These are phyloP conservation scores for Galleria mellonella DNA, from an alignment of 1,140 invertebrate species.

Conservation along the genomic window DNA sequence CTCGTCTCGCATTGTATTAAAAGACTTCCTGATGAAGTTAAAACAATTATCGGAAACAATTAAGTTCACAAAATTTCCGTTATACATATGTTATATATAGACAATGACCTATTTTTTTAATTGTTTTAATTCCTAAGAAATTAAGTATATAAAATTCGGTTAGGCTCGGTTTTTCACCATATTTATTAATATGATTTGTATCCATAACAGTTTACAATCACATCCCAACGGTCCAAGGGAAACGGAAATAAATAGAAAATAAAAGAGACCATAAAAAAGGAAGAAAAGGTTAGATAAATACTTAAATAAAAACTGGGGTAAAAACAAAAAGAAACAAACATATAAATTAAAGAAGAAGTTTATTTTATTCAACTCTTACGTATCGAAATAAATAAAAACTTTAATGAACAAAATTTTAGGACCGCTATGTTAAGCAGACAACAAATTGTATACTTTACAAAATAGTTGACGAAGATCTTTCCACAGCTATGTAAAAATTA, in stretches of 20 bases:
- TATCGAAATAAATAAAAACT: conserved; percentile 59
- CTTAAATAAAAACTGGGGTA: conserved; percentile 4
- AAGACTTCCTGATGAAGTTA: too few species aligned
- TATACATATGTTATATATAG: too few species aligned
- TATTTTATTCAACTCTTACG: conserved; percentile 54
- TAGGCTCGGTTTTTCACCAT: too few species aligned
- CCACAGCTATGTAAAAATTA: conserved; percentile 10
- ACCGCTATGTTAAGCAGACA: conserved; percentile 31
- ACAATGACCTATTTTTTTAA: too few species aligned
- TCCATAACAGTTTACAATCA: too few species aligned
- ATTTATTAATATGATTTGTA: too few species aligned
- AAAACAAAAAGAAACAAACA: conserved; percentile 10
- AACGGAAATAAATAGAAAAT: conserved; percentile 10
- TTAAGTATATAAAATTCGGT: too few species aligned
- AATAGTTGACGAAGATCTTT: conserved; percentile 21
- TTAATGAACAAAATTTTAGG: conserved; percentile 45
- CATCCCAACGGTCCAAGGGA: too few species aligned
- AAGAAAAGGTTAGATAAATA: conserved; percentile 15
- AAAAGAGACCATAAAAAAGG: conserved; percentile 27
- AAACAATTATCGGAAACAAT: too few species aligned
- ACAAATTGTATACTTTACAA: conserved; percentile 37
- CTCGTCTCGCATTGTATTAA: too few species aligned
- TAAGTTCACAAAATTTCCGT: too few species aligned
- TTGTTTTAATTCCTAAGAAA: too few species aligned
- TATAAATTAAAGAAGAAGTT: conserved; percentile 53